Base-by-base conservation (phyloP, 2,113 vertebrate species). In the Shinisaurus crocodilurus region DNA sequence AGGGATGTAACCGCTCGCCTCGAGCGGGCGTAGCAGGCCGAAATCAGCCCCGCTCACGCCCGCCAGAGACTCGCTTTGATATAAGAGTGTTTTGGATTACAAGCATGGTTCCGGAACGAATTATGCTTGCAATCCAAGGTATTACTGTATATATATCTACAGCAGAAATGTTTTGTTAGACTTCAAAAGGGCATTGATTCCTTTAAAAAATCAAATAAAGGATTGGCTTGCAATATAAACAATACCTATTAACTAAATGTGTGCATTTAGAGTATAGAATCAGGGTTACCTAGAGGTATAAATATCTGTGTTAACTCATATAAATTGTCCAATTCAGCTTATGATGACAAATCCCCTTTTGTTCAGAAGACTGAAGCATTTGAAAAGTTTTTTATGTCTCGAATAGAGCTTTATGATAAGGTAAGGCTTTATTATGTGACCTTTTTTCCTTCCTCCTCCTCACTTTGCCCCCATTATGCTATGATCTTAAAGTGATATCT, bases 371-470 rank as follows among this genome's bases (percentile, higher is more conserved):
- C 98, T 93, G 97, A 98, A 96, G 98, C 97, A 29, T 99, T 99
- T 98, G 99, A 99, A 92, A 98, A 98, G 54, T 99, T 99, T 94
- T 99, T 99, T 91, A 94, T 95, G 54, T 96, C 96, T 27, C 98
- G 90, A 90, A 98, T 99, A 96, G 97, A 99, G 43, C 97, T 99
- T 77, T 99, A 99, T 94, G 98, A 99, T 92, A 99, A 99, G 98
- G 99, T 99, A 96, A 97, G 96, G 76, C 50, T 89, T 86, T 65
- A 57, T 79, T 91, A 69, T 27, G 34, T 29, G 50, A 60, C 6
- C 5, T 40, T 23, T 15, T 40, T 29, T 3, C 34, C 34, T 23
- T 1, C n/a, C 5, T 82, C 34, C 32, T 57, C 2, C 13, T 23
- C 57, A 25, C 3, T 3, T 9, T 32, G 2, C 15, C 2, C 10